Evolutionary conservation across 2,113 vertebrate species (phyloP).

Genomic region (Ginglymostoma cirratum): DNA sequence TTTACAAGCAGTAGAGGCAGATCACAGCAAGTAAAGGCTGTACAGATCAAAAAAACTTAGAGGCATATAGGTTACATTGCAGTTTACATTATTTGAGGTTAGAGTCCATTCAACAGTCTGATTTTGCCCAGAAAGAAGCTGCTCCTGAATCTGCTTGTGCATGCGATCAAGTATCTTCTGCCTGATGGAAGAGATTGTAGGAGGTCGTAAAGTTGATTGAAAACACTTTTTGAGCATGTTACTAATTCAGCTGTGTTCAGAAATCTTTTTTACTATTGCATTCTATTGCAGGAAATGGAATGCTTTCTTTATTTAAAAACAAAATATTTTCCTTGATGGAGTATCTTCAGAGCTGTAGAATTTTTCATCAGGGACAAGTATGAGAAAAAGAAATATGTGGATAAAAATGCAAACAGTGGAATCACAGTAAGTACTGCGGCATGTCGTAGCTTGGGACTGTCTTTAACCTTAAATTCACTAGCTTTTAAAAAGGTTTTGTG

Average conservation of each 20-base stretch:
- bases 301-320: background rate
- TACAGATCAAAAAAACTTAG: too few relatives aligned
- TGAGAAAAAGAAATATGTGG: constrained; percentile 92
- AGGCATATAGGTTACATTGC: too few relatives aligned
- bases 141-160: too few relatives aligned
- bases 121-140: too few relatives aligned
- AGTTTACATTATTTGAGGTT: too few relatives aligned
- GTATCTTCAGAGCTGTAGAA: constrained; percentile 82
- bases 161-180: too few relatives aligned
- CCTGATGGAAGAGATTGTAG: too few relatives aligned
- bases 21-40: too few relatives aligned
- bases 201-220: background rate
- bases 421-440: constrained; percentile 72
- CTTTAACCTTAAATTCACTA: background rate
- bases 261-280: background rate
- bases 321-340: constrained; percentile 64
- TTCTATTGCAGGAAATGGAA: background rate
- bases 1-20: too few relatives aligned
- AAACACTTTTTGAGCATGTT: background rate
- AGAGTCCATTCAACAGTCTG: too few relatives aligned
- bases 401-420: constrained; percentile 72
- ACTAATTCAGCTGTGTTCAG: background rate
- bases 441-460: background rate
- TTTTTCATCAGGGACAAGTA: constrained; percentile 99
- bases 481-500: background rate